phyloP scores from a whole-genome alignment of 2,888 invertebrate species.

The Myopa tessellatipennis region DNA sequence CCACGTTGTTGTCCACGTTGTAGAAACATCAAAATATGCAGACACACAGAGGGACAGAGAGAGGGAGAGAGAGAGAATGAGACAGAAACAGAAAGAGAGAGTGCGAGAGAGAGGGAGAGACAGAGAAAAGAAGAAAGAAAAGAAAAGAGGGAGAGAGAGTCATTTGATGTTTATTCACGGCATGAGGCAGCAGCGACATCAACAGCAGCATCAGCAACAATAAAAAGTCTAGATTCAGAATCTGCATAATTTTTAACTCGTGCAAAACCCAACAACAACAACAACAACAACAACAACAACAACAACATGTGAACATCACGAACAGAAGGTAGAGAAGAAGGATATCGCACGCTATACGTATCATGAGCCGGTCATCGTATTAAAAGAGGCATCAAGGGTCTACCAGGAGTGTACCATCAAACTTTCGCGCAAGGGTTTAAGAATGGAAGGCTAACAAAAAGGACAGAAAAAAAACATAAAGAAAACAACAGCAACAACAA shows the following conservation, averaged over 20 bases:
- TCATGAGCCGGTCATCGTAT: background rate
- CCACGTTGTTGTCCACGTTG: constrained; percentile 26
- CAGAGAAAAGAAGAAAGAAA: constrained; percentile 4
- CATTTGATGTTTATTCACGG: constrained; percentile 52
- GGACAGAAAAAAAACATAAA: too few species aligned
- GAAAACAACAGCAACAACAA: background rate
- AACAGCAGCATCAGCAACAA: constrained; percentile 44
- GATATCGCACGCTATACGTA: background rate
- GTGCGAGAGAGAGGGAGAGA: background rate
- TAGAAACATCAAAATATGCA: constrained; percentile 30
- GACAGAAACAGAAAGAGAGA: background rate
- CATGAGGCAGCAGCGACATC: constrained; percentile 45
- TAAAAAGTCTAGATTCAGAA: constrained; percentile 42
- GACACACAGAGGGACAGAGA: background rate
- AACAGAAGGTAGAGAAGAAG: constrained; percentile 1
- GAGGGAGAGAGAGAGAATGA: background rate
- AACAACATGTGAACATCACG: background rate
- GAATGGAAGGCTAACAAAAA: background rate
- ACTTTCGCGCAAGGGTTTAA: constrained; percentile 21
- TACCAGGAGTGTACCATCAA: background rate
- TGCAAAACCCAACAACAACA: constrained; percentile 23
- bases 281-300: constrained; percentile 7
- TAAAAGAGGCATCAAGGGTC: background rate
- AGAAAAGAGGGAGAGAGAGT: constrained; percentile 15
- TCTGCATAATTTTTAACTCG: constrained; percentile 51